phyloP scores from a whole-genome alignment of 2,888 invertebrate species.

The Chaitophorus viminalis region DNA sequence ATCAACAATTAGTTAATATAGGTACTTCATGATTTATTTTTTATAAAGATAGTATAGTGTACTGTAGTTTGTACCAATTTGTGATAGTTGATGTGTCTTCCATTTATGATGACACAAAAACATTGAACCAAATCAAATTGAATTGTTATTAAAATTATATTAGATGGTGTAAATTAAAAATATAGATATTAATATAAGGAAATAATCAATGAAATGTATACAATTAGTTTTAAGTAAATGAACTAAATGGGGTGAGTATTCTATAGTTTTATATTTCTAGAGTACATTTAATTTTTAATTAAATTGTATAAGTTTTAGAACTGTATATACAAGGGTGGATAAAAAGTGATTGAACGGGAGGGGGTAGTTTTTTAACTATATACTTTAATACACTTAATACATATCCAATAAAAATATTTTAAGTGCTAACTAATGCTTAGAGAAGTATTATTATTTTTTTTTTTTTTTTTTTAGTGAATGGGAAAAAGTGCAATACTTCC shows the following conservation, averaged over 20 bases:
- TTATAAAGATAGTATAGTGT: neutral
- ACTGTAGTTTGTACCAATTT: conserved; percentile 26
- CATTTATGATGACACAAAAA: conserved; percentile 24
- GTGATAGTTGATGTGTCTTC: conserved; percentile 36
- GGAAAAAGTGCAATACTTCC: neutral
- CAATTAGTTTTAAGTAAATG: neutral
- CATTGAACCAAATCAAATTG: conserved; percentile 17
- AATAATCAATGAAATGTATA: neutral
- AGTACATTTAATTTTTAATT: neutral
- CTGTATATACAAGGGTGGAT: neutral
- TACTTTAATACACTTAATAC: too few species aligned
- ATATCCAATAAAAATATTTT: neutral
- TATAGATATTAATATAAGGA: neutral
- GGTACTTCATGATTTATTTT: neutral
- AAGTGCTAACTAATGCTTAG: neutral
- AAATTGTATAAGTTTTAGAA: too few species aligned
- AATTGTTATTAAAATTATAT: conserved; percentile 9
- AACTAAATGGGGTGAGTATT: neutral
- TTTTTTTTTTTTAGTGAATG: neutral
- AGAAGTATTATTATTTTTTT: neutral
- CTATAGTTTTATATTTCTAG: neutral
- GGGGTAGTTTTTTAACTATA: too few species aligned
- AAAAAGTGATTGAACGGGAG: neutral
- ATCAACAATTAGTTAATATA: neutral
- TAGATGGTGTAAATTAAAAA: neutral